Conservation (phyloP, 2,888 invertebrate genomes). For the Eupithecia inturbata region DNA sequence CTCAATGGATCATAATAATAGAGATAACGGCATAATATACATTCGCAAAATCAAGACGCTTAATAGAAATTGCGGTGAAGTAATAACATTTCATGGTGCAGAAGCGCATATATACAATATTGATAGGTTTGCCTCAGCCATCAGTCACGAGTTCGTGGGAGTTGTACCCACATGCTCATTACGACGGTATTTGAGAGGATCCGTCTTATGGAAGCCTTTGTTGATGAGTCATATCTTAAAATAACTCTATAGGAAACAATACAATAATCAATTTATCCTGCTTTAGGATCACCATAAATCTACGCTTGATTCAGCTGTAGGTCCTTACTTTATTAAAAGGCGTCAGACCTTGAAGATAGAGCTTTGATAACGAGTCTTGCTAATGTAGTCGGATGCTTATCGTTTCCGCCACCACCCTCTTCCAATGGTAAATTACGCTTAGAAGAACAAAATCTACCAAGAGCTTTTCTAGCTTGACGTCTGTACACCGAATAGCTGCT, state of each 20-base stretch:
- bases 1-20: neutral
- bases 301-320: neutral
- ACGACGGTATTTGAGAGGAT: constrained; percentile 41
- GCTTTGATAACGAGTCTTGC: neutral
- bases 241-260: constrained; percentile 26
- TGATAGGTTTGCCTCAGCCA: constrained; percentile 31
- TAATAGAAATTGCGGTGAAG: constrained; percentile 4
- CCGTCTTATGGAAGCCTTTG: neutral
- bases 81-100: neutral
- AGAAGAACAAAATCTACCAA: neutral
- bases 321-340: constrained; percentile 1
- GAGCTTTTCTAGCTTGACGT: neutral
- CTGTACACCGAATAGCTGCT: neutral
- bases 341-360: neutral
- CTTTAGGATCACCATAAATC: neutral
- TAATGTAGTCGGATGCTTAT: neutral
- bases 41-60: neutral
- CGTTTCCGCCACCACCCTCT: neutral
- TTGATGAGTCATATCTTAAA: constrained; percentile 34
- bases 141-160: constrained; percentile 44
- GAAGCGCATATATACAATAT: constrained; percentile 26
- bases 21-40: neutral
- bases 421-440: neutral
- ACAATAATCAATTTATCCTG: constrained; percentile 26
- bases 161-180: constrained; percentile 39